Base-by-base conservation (phyloP, 1,140 invertebrate species). In the Bombus picipes region DNA sequence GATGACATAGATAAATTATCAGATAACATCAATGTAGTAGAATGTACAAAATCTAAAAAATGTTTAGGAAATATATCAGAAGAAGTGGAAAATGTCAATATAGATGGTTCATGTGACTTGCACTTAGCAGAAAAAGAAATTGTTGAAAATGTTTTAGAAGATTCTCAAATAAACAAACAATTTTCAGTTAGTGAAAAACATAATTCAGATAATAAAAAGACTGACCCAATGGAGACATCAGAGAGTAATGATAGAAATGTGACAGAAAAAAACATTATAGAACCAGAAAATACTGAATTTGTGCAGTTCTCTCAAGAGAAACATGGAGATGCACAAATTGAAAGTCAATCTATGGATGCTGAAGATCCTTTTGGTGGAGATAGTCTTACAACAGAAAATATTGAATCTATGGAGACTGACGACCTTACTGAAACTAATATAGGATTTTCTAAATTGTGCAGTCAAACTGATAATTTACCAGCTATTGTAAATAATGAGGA, bases 281-380 rank as follows among this genome's bases (percentile, higher is more conserved):
- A 92, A 62, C 92, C 89, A 66, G 93, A 93, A 81, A 95, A 94
- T 34, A 95, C 95, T 22, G 95, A 95, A 76, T 95, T 95, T 89
- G 90, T 95, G 15, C 94, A 95, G 80, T 93, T 95, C 57, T 88
- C 91, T 15, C 94, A 95, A 73, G 95, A 95, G n/a, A 95, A 95
- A 59, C 90, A 93, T 3, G 95, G 94, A 47, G 94, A 95, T 85
- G 87, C 89, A 2, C 94, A 94, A 39, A 93, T 94, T 32, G 95
- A 95, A 88, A 84, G 81, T 70, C 94, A 93, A 10, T 92, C 93
- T 28, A 93, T 94, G 15, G 95, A 95, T 34, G 94, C 95, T 5
- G 94, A 95, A 83, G 95, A 95, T 92, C 95, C 95, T n/a, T 95
- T 95, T 86, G 94, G 93, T 6, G 92, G 91, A 13, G 94, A 95